Evolutionary conservation across 2,888 invertebrate species (phyloP), one percentile per base, ranked within the genome.

Genomic region (Apotomis turbidana): DNA sequence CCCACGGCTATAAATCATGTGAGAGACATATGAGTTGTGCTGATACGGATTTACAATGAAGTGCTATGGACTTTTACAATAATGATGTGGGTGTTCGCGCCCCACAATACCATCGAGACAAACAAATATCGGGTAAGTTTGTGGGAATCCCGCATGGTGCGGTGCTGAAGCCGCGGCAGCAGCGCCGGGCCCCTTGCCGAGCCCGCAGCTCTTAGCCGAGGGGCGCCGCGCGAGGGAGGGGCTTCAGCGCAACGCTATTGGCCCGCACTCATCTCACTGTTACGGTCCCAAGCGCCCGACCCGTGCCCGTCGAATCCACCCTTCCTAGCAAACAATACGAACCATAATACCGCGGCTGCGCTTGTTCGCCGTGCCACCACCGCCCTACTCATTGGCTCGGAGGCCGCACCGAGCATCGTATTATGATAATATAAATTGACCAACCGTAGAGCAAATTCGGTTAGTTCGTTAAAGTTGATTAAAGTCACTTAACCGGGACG

Each of bases 391-490:
- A 92, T 93, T 92, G 93, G 92, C 81, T 84, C 84, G 66, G 76
- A 81, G 77, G 76, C 76, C 78, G 76, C 78, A 78, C 85, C 80
- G 80, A 79, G 79, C 80, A 80, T 79, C 85, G 86, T 89, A 91
- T 92, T 91, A 93, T 93, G 89, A 90, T 91, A 93, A 93, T 94
- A 94, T 94, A 94, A 93, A 93, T 93, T 93, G 94, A 90, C 93
- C 93, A 93, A 94, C 93, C 91, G 90, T 86, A 88, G 91, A 87
- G 84, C 91, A 90, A 93, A 92, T 91, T 93, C 89, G 89, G 92
- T 93, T 93, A 94, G 93, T 94, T 93, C 91, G 93, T 93, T 93
- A 93, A 93, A 91, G 93, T 90, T 93, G 93, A 93, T 93, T 93
- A 93, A 93, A 93, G 93, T 88, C 93, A 93, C 93, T 93, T 93